phyloP scores from a whole-genome alignment of 2,113 vertebrate species.

The Aegithalos caudatus region DNA sequence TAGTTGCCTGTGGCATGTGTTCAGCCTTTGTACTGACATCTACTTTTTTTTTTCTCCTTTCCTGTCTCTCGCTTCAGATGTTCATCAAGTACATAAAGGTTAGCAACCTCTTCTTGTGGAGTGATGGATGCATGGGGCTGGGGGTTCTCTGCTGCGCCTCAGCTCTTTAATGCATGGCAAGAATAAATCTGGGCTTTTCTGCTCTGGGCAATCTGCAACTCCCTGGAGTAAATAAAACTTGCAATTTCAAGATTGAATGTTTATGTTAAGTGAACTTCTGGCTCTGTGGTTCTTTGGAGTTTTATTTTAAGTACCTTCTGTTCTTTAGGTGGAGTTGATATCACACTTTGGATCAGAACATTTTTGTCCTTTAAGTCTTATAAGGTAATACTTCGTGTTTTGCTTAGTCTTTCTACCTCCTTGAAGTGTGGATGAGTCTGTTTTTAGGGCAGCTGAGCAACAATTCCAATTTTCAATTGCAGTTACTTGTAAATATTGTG shows the following conservation, averaged over 20 bases:
- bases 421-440: not conserved
- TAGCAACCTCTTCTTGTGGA: slow-evolving; percentile 86
- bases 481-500: not conserved
- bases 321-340: slow-evolving; percentile 89
- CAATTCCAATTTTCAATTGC: not conserved
- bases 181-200: slow-evolving; percentile 20
- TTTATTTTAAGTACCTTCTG: slow-evolving; percentile 29
- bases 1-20: slow-evolving; percentile 84
- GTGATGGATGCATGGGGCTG: slow-evolving; percentile 69
- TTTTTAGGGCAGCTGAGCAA: not conserved
- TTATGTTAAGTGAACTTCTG: not conserved
- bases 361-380: slow-evolving; percentile 97
- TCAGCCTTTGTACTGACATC: slow-evolving; percentile 84
- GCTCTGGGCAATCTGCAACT: slow-evolving; percentile 28
- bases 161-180: slow-evolving; percentile 75
- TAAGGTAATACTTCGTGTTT: slow-evolving; percentile 80
- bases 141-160: slow-evolving; percentile 54
- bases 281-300: not conserved
- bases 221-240: slow-evolving; percentile 4
- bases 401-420: not conserved
- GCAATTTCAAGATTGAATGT: not conserved
- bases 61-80: slow-evolving; percentile 95
- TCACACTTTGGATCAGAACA: slow-evolving; percentile 98
- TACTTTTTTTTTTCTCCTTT: slow-evolving; percentile 51
- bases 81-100: slow-evolving; percentile 99